Percentiles rank a stretch among this genome's conserved stretches.
Evolutionary conservation across 2,113 vertebrate species (phyloP).

Genomic region (Podarcis raffonei): DNA sequence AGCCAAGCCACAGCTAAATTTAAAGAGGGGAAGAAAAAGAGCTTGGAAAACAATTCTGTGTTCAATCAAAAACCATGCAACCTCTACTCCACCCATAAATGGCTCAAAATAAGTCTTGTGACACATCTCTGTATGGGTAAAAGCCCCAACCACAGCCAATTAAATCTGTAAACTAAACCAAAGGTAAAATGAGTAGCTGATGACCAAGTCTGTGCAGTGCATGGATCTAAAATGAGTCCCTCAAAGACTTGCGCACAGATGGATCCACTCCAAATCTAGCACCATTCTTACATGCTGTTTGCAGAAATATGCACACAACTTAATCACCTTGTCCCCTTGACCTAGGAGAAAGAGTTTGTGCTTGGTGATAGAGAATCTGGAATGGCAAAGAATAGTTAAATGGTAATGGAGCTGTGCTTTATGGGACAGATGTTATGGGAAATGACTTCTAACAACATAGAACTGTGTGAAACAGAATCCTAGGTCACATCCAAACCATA

Average conservation of each 20-base stretch:
- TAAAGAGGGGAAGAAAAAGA: slow-evolving; percentile 61
- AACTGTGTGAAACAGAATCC: slow-evolving; percentile 69
- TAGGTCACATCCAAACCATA: slow-evolving; percentile 22
- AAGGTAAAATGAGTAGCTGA: slow-evolving; percentile 60
- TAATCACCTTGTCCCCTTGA: slow-evolving; percentile 46
- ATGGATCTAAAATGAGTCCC: slow-evolving; percentile 43
- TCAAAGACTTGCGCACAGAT: slow-evolving; percentile 52
- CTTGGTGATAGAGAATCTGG: slow-evolving; percentile 63
- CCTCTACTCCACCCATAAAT: slow-evolving; percentile 46
- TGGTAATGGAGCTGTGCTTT: slow-evolving; percentile 74
- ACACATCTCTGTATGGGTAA: slow-evolving; percentile 61
- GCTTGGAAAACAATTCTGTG: slow-evolving; percentile 63
- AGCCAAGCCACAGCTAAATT: slow-evolving; percentile 68
- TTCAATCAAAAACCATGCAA: slow-evolving; percentile 64
- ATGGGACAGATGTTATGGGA: slow-evolving; percentile 72
- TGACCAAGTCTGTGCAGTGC: slow-evolving; percentile 27
- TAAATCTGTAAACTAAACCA: slow-evolving; percentile 68
- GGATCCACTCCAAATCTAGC: slow-evolving; percentile 56
- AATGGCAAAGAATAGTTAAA: slow-evolving; percentile 76
- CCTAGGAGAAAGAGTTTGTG: slow-evolving; percentile 24
- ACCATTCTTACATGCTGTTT: slow-evolving; percentile 40
- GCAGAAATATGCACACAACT: slow-evolving; percentile 44
- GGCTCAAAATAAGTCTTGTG: slow-evolving; percentile 49
- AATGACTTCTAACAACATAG: slow-evolving; percentile 71
- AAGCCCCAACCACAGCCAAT: slow-evolving; percentile 43